Evolutionary conservation across 2,888 invertebrate genomes (phyloP).

Genomic region (Xestia xanthographa): DNA sequence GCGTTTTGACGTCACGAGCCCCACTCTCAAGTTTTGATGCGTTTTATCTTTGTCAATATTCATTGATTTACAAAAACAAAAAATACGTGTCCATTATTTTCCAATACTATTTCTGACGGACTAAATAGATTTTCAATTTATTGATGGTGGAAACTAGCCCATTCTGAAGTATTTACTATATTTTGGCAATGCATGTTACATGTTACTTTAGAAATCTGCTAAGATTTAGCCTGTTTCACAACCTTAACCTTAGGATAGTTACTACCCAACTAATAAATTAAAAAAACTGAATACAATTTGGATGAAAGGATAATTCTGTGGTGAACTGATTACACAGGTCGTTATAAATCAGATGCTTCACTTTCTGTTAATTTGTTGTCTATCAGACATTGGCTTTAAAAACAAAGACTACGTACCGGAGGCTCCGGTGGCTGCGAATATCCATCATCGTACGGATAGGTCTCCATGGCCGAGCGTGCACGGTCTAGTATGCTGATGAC

Average conservation of each 20-base stretch:
- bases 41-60: too few species aligned
- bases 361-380: neutral
- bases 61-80: too few species aligned
- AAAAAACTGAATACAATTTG: neutral
- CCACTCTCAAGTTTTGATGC: too few species aligned
- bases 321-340: neutral
- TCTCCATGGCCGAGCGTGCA: constrained; percentile 95
- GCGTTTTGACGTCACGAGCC: too few species aligned
- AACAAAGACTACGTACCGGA: constrained; percentile 72
- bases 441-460: constrained; percentile 91
- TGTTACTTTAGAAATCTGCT: too few species aligned
- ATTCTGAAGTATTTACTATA: too few species aligned
- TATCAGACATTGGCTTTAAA: neutral
- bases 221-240: neutral
- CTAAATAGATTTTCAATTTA: too few species aligned
- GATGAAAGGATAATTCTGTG: neutral
- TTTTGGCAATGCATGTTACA: too few species aligned
- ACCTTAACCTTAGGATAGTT: neutral
- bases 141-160: too few species aligned
- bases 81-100: too few species aligned
- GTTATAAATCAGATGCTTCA: neutral
- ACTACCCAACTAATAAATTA: neutral
- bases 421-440: constrained; percentile 81
- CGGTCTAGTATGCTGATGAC: constrained; percentile 96
- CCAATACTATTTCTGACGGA: too few species aligned